A percentile compares a stretch with the other conserved stretches of the same genome.
Conservation (phyloP, 2,797 vertebrate species). For the Betta splendens region DNA sequence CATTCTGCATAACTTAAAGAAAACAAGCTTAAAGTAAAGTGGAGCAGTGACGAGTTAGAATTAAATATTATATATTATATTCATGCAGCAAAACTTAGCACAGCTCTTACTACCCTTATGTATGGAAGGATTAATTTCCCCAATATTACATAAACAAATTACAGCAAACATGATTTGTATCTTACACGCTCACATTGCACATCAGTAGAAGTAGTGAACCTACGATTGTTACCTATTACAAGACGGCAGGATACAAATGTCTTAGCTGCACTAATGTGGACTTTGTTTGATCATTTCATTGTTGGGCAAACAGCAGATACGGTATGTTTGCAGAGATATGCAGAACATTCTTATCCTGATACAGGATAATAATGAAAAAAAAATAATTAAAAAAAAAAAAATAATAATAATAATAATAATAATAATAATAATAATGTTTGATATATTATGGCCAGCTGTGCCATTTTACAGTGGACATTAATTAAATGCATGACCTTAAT, state of each 20-base stretch:
- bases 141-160: slow-evolving; percentile 16
- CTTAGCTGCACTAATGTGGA: neutral
- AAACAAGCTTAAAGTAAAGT: neutral
- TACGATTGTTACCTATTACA: neutral
- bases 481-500: slow-evolving; percentile 2
- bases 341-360: neutral
- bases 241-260: neutral
- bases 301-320: neutral
- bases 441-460: neutral
- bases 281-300: neutral
- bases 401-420: too few relatives aligned
- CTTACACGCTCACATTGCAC: neutral
- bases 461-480: neutral
- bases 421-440: neutral
- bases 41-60: neutral
- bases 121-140: slow-evolving; percentile 21
- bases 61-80: too few relatives aligned
- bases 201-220: neutral
- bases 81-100: neutral
- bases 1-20: neutral
- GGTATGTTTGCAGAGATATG: neutral
- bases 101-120: slow-evolving; percentile 18
- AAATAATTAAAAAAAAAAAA: too few relatives aligned
- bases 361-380: neutral
- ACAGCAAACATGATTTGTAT: slow-evolving; percentile 4